Evolutionary conservation across 2,113 vertebrate species (phyloP).

Genomic region (Tinamus guttatus): DNA sequence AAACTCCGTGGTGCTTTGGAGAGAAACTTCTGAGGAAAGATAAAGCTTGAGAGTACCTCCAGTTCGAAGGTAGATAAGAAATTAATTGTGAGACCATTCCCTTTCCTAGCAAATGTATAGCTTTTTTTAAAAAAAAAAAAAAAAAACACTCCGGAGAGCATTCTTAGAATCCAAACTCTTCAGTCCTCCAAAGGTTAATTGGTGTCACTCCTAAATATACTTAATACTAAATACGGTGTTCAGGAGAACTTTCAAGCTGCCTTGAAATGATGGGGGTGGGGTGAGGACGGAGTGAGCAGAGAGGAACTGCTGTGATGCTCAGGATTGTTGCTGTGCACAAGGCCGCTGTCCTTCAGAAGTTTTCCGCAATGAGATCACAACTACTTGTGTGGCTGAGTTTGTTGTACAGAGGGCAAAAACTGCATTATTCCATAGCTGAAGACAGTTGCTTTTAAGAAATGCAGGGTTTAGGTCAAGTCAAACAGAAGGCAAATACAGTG

Average conservation of each 20-base stretch:
- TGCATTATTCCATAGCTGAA: constrained; percentile 54
- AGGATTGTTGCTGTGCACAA: constrained; percentile 2
- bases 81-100: neutral
- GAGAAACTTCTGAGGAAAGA: neutral
- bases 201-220: neutral
- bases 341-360: constrained; percentile 57
- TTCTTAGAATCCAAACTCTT: neutral
- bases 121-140: too few species aligned
- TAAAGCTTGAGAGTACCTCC: neutral
- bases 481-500: neutral
- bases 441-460: constrained; percentile 50
- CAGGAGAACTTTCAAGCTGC: neutral
- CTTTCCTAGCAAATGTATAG: neutral
- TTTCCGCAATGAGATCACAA: constrained; percentile 70
- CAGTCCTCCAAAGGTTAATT: neutral
- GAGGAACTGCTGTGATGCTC: neutral
- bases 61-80: neutral
- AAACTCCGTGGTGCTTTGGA: neutral
- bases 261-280: neutral
- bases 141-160: too few species aligned
- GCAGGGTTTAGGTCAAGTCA: constrained; percentile 10
- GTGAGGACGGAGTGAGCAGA: neutral
- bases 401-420: constrained; percentile 53
- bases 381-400: constrained; percentile 57
- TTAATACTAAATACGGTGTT: neutral